phyloP scores from a whole-genome alignment of 2,113 vertebrate species.

The Callocephalon fimbriatum region DNA sequence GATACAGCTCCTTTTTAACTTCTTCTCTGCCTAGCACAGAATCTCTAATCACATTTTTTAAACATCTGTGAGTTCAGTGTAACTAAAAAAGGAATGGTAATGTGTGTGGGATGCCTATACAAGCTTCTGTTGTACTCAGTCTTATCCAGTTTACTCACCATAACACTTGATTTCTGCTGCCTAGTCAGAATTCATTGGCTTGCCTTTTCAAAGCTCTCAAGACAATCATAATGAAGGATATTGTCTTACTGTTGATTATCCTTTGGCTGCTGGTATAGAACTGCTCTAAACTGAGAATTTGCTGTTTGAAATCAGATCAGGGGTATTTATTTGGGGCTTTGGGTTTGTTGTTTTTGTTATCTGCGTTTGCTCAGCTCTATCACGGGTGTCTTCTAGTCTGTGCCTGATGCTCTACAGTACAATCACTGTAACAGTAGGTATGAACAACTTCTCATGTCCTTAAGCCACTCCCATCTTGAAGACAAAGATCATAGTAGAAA shows the following conservation, averaged over 20 bases:
- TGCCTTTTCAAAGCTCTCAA: not conserved
- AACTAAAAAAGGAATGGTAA: not conserved
- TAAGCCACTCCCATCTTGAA: not conserved
- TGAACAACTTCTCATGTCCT: not conserved
- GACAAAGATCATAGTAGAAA: not conserved
- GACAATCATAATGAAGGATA: not conserved
- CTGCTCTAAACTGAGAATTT: not conserved
- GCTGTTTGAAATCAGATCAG: not conserved
- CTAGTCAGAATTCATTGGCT: not conserved
- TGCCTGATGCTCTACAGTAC: not conserved
- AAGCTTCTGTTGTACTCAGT: not conserved
- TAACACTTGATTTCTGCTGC: not conserved
- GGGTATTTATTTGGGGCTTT: not conserved
- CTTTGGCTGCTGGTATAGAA: not conserved
- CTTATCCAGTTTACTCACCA: not conserved
- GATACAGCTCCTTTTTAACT: not conserved
- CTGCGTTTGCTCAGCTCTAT: not conserved
- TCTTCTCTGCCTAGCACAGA: not conserved
- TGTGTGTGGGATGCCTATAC: not conserved
- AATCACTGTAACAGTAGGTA: not conserved
- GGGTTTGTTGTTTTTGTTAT: not conserved
- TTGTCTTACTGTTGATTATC: not conserved
- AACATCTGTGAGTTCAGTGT: not conserved
- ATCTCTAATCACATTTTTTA: slow-evolving; percentile 22
- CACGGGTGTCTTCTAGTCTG: not conserved